Evolutionary conservation across 2,797 vertebrate genomes (phyloP), one percentile per base, ranked within the genome.

Genomic region (Pogonophryne albipinna): DNA sequence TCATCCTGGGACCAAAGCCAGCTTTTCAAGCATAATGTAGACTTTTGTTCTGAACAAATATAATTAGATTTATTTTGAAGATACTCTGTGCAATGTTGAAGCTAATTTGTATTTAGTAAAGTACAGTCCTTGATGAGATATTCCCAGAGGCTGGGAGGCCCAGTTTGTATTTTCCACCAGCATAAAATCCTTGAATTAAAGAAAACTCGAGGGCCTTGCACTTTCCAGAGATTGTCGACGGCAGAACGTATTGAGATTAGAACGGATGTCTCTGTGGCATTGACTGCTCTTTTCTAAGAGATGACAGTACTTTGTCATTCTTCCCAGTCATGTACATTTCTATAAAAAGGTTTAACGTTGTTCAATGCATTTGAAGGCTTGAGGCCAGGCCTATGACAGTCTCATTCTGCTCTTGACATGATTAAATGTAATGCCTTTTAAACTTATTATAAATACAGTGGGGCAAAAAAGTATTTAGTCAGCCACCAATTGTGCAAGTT

Each of bases 171-270:
- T 90, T 94, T 90, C 80, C 90, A 92, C 83, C 66, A 83, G 93
- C 91, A 95, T 93, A 95, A 95, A 94, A 94, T 94, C 94, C 94
- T 96, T 95, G 94, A 96, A 95, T 95, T 93, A 94, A 90, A 88
- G 71, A 85, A 88, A 92, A 94, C 94, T 94, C 94, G 85, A 85
- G 93, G 93, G 93, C 86, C 85, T 90, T 86, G 81, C 90, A 93
- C 91, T 94, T 94, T 93, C 93, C 93, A 92, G 92, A 94, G 92
- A 94, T 92, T 82, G 90, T 90, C 20, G 76, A 82, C 74, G 68
- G 89, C 83, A 87, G 89, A 84, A 85, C 88, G 83, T 71, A 85
- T 72, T 58, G 79, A 91, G 92, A 90, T 87, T 80, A 88, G 89
- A 93, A 91, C 84, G 87, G 78, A 61, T 51, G 83, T 92, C 92